phyloP scores from a whole-genome alignment of 2,113 vertebrate species.

The Tonatia bakeri region DNA sequence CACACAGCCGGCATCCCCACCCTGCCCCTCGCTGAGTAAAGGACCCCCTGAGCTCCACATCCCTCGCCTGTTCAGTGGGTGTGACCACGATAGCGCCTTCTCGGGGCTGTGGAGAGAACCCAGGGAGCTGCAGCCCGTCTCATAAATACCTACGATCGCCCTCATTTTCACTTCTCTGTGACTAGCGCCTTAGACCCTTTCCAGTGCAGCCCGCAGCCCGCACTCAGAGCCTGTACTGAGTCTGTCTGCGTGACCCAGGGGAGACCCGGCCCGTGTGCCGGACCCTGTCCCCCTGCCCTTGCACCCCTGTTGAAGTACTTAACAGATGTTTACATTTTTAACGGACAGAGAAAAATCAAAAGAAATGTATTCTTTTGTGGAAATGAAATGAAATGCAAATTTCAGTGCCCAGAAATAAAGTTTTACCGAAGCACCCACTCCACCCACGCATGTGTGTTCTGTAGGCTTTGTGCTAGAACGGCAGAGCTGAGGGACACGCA shows the following conservation, averaged over 20 bases:
- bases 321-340: background rate
- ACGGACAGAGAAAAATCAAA: background rate
- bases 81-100: background rate
- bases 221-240: accelerated
- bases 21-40: no score
- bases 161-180: background rate
- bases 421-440: background rate
- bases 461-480: accelerated
- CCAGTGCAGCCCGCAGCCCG: background rate
- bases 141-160: accelerated
- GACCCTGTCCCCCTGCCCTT: background rate
- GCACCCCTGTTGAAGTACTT: background rate
- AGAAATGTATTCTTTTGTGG: background rate
- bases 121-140: background rate
- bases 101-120: accelerated
- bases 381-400: background rate
- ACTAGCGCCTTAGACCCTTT: background rate
- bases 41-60: background rate
- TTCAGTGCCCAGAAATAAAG: background rate
- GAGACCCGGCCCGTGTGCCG: background rate
- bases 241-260: accelerated
- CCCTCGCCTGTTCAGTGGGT: background rate
- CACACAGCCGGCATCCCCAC: background rate
- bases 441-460: no score
- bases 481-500: background rate